phyloP scores from a whole-genome alignment of 2,888 invertebrate species.

The Macropis europaea region DNA sequence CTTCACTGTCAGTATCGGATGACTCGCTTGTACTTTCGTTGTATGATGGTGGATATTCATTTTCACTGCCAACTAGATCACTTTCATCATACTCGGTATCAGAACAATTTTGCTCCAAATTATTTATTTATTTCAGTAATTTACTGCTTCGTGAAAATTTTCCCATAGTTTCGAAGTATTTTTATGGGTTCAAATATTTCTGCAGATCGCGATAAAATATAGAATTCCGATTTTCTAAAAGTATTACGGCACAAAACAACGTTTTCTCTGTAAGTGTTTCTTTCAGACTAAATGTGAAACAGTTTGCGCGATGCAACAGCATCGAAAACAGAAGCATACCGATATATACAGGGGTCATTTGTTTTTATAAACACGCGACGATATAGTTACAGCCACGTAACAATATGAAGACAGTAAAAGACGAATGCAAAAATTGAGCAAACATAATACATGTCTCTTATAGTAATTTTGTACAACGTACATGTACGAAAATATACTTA shows the following conservation, averaged over 20 bases:
- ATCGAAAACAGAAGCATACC: neutral
- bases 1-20: slow-evolving; percentile 18
- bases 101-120: slow-evolving; percentile 16
- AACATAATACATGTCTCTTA: too few species aligned
- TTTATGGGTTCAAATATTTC: slow-evolving; percentile 1
- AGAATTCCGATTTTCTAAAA: neutral
- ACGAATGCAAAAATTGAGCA: too few species aligned
- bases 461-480: too few species aligned
- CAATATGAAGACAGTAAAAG: neutral
- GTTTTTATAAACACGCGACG: neutral
- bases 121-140: slow-evolving; percentile 16
- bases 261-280: neutral
- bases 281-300: neutral
- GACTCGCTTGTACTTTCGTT: slow-evolving; percentile 12
- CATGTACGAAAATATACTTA: too few species aligned
- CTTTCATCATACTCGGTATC: slow-evolving; percentile 15
- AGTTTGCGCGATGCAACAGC: neutral
- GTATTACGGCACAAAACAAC: neutral
- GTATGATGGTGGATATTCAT: slow-evolving; percentile 10
- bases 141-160: slow-evolving; percentile 9
- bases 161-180: neutral
- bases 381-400: neutral
- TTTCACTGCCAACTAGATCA: neutral
- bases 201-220: neutral
- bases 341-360: neutral